Conservation (phyloP, 2,888 invertebrate genomes). For the Drosophila infuscata region DNA sequence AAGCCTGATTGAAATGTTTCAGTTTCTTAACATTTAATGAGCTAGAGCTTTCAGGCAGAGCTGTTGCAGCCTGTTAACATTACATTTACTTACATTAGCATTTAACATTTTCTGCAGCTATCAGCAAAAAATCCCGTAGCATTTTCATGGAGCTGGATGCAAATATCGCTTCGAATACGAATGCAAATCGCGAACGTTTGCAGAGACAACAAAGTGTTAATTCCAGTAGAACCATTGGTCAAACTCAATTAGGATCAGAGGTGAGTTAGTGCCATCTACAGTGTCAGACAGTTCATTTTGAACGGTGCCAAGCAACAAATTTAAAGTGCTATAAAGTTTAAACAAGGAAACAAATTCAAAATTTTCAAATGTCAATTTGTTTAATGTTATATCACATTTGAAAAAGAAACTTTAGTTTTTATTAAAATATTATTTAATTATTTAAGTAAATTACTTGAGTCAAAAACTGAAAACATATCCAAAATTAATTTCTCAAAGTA, state of each 20-base stretch:
- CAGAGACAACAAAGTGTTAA: constrained; percentile 12
- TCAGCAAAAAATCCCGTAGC: constrained; percentile 94
- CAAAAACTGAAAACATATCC: too few relatives aligned
- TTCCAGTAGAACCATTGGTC: constrained; percentile 1
- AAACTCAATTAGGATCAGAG: constrained; percentile 35
- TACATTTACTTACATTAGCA: not conserved
- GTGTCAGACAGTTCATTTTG: too few relatives aligned
- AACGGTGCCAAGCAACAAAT: too few relatives aligned
- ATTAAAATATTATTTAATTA: too few relatives aligned
- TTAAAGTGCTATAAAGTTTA: too few relatives aligned
- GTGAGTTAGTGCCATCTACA: constrained; percentile 34
- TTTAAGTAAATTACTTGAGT: too few relatives aligned
- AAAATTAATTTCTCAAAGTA: too few relatives aligned
- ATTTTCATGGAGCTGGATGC: constrained; percentile 95
- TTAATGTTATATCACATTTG: too few relatives aligned
- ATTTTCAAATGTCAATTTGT: too few relatives aligned
- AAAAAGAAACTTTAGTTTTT: too few relatives aligned
- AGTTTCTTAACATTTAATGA: not conserved
- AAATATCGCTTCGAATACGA: constrained; percentile 87
- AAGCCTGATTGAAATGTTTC: not conserved
- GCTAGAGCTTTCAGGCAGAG: not conserved
- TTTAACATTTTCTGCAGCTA: constrained; percentile 86
- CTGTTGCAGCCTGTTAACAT: not conserved
- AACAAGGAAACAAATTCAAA: too few relatives aligned
- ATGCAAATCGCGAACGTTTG: not conserved